These are phyloP conservation scores for Phytoseiulus persimilis DNA, from an alignment of 2,888 invertebrate species.

Conservation along the genomic window DNA sequence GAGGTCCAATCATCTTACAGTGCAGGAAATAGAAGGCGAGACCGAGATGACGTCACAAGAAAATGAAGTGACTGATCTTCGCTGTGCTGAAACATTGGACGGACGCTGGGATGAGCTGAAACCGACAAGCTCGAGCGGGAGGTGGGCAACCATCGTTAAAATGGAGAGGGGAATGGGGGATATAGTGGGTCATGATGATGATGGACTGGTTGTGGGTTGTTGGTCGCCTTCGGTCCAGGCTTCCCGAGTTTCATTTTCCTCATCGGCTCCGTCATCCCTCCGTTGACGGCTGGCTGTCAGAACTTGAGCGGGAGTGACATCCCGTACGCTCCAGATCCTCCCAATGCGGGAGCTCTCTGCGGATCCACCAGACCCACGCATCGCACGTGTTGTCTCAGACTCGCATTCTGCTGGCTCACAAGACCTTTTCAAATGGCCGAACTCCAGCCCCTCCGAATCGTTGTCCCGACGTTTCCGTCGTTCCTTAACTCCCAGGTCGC, in stretches of 20 bases:
- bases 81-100: neutral
- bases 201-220: neutral
- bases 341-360: too few species aligned
- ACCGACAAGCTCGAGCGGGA: neutral
- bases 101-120: neutral
- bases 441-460: too few species aligned
- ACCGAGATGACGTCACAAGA: neutral
- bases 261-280: neutral
- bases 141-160: neutral
- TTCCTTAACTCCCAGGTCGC: too few species aligned
- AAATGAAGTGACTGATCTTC: neutral
- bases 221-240: neutral
- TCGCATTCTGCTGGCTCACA: too few species aligned
- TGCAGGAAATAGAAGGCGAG: neutral
- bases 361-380: too few species aligned
- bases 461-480: too few species aligned
- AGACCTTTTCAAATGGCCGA: too few species aligned
- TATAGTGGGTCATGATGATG: neutral
- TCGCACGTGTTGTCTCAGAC: too few species aligned
- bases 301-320: neutral
- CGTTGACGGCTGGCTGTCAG: neutral
- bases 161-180: neutral
- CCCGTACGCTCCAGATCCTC: neutral
- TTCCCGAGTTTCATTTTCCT: neutral
- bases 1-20: neutral